Evolutionary conservation across 2,797 vertebrate species (phyloP).

Genomic region (Argyrosomus regius): DNA sequence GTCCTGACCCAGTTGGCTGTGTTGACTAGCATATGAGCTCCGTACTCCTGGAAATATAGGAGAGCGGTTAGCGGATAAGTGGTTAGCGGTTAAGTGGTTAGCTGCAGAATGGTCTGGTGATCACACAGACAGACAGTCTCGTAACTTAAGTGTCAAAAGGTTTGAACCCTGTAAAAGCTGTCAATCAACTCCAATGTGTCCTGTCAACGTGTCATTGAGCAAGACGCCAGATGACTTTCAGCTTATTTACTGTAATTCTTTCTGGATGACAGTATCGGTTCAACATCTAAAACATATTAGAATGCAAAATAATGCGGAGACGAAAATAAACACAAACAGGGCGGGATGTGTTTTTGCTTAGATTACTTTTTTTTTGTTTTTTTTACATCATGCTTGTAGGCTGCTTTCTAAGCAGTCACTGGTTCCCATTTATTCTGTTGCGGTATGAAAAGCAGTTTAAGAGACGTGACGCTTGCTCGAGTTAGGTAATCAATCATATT

Average conservation of each 20-base stretch:
- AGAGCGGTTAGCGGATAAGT: not conserved
- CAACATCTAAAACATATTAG: not conserved
- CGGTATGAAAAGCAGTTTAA: not conserved
- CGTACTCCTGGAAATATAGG: slow-evolving; percentile 86
- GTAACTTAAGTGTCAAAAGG: slow-evolving; percentile 14
- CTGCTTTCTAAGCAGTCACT: not conserved
- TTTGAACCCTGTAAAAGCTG: not conserved
- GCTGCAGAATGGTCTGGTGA: not conserved
- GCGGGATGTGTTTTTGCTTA: not conserved
- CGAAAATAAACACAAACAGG: not conserved
- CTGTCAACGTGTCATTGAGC: slow-evolving; percentile 12
- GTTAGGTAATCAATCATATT: slow-evolving; percentile 35
- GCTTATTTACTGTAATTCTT: slow-evolving; percentile 4
- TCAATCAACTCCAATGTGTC: slow-evolving; percentile 8
- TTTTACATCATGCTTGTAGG: no score
- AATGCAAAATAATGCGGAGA: not conserved
- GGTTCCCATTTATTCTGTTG: slow-evolving; percentile 9
- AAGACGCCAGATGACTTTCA: slow-evolving; percentile 2
- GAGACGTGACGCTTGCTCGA: slow-evolving; percentile 10
- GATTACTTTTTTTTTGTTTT: not conserved
- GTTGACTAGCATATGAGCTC: slow-evolving; percentile 94
- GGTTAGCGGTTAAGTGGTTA: not conserved
- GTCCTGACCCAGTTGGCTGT: slow-evolving; percentile 93
- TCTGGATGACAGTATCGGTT: not conserved
- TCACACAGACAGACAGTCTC: not conserved